phyloP scores from a whole-genome alignment of 2,888 invertebrate genomes.

The Euproctis similis region DNA sequence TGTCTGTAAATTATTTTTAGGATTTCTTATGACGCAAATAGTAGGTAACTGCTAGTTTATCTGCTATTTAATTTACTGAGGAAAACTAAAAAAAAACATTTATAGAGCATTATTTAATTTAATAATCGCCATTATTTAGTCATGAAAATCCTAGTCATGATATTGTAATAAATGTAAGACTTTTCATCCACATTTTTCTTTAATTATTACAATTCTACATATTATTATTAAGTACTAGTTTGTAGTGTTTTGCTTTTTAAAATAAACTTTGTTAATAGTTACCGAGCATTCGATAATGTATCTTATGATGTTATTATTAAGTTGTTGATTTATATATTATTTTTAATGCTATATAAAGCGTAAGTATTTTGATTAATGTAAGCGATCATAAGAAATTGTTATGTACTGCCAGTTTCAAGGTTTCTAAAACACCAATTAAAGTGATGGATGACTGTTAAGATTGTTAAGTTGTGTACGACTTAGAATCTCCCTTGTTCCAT shows the following conservation, averaged over 20 bases:
- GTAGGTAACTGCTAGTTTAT: neutral
- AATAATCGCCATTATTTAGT: too few species aligned
- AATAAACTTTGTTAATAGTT: too few species aligned
- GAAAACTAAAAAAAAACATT: too few species aligned
- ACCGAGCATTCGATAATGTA: slow-evolving; percentile 55
- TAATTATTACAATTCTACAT: too few species aligned
- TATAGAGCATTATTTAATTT: too few species aligned
- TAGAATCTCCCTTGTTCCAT: slow-evolving; percentile 27
- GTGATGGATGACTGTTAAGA: slow-evolving; percentile 39
- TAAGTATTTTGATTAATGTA: slow-evolving; percentile 33
- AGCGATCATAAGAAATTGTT: slow-evolving; percentile 49
- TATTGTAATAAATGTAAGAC: slow-evolving; percentile 8
- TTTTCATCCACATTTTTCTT: too few species aligned
- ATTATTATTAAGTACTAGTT: too few species aligned
- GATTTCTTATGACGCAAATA: neutral
- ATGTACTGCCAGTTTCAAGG: slow-evolving; percentile 67
- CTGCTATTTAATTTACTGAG: too few species aligned
- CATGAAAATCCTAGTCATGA: slow-evolving; percentile 8
- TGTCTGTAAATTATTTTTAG: slow-evolving; percentile 23
- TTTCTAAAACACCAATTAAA: slow-evolving; percentile 60
- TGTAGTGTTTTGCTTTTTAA: too few species aligned
- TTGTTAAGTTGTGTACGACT: slow-evolving; percentile 37
- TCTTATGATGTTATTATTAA: slow-evolving; percentile 42
- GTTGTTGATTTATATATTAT: slow-evolving; percentile 37
- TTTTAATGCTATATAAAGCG: slow-evolving; percentile 43